A percentile compares a stretch with the other conserved stretches of the same genome.
These are phyloP conservation scores for Euphydryas editha DNA, from an alignment of 2,888 invertebrate genomes.

Conservation along the genomic window DNA sequence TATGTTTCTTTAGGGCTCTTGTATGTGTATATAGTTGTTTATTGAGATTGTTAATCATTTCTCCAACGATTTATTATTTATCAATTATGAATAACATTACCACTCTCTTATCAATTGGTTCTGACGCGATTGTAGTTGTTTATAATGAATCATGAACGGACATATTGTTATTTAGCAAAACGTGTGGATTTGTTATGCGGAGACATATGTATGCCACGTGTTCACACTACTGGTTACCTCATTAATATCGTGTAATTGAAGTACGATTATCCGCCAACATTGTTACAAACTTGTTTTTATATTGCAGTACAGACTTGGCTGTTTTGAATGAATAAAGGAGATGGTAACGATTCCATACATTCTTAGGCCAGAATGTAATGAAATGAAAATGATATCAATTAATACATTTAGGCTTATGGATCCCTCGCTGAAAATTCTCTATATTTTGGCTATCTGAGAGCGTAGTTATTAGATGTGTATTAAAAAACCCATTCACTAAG, in stretches of 20 bases:
- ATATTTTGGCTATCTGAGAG: no score
- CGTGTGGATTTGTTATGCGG: slow-evolving; percentile 22
- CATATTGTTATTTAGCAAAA: slow-evolving; percentile 30
- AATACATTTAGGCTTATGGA: no score
- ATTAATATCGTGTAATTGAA: slow-evolving; percentile 25
- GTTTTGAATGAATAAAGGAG: not conserved
- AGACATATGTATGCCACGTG: slow-evolving; percentile 38
- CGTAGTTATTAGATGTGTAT: no score
- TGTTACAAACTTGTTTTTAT: slow-evolving; percentile 21
- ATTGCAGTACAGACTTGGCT: slow-evolving; percentile 1
- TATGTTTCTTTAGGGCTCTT: not conserved
- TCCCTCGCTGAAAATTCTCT: no score
- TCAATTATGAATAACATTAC: slow-evolving; percentile 6
- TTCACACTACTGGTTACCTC: slow-evolving; percentile 8
- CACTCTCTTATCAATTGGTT: slow-evolving; percentile 37
- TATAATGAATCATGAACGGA: slow-evolving; percentile 38
- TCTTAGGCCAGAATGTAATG: not conserved
- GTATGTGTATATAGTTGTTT: not conserved
- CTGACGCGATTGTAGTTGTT: slow-evolving; percentile 38
- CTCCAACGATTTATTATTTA: slow-evolving; percentile 1
- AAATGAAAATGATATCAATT: no score
- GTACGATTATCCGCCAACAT: slow-evolving; percentile 25
- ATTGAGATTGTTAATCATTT: not conserved
- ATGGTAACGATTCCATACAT: not conserved
- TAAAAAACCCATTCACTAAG: no score